Evolutionary conservation across 2,113 vertebrate genomes (phyloP).

Genomic region (Mustela lutreola): DNA sequence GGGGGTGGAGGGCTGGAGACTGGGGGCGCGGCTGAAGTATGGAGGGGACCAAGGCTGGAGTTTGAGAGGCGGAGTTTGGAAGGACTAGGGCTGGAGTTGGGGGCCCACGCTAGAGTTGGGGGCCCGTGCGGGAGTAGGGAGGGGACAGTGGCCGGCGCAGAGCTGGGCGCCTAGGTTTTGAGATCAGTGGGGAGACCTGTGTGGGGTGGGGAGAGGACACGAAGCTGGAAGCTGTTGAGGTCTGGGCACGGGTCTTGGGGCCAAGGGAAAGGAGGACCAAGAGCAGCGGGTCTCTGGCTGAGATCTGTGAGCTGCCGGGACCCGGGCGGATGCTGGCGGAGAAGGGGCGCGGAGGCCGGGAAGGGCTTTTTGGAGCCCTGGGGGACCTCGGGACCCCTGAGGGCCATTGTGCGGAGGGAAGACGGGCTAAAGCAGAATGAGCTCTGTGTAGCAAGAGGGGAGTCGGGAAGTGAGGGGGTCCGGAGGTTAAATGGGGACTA

Average conservation of each 20-base stretch:
- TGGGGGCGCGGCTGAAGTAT: constrained; percentile 58
- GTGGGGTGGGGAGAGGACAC: background rate
- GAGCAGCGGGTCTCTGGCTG: constrained; percentile 31
- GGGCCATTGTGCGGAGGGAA: constrained; percentile 54
- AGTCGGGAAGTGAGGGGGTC: constrained; percentile 30
- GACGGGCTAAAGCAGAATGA: background rate
- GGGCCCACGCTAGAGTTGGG: constrained; percentile 53
- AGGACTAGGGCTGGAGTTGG: constrained; percentile 17
- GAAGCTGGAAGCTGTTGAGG: constrained; percentile 30
- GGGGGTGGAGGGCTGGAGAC: background rate
- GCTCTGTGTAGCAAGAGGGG: background rate
- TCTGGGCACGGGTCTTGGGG: constrained; percentile 21
- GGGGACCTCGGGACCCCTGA: background rate
- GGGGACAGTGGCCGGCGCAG: constrained; percentile 42
- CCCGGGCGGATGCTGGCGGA: background rate
- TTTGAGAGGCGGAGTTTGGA: constrained; percentile 52
- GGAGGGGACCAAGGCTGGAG: constrained; percentile 31
- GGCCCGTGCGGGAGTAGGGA: background rate
- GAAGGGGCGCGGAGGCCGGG: constrained; percentile 57
- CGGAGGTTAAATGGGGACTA: constrained; percentile 72
- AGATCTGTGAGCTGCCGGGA: background rate
- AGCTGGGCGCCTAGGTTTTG: background rate
- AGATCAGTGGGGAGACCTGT: background rate
- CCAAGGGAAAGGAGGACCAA: background rate
- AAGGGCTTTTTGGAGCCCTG: background rate